phyloP scores from a whole-genome alignment of 2,113 vertebrate species.

The Reinhardtius hippoglossoides region DNA sequence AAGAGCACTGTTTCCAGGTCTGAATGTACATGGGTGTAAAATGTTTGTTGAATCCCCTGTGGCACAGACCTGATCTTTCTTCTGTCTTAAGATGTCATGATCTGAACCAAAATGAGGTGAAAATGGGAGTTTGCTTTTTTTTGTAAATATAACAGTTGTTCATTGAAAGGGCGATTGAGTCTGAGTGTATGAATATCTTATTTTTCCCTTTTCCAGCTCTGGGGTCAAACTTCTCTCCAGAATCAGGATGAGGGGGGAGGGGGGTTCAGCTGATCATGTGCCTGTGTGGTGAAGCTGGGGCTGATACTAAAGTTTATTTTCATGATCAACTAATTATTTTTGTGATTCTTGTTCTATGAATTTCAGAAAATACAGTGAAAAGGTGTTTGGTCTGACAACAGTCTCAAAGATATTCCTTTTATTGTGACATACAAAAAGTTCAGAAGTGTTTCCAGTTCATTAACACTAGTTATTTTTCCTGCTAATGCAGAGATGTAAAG shows the following conservation, averaged over 20 bases:
- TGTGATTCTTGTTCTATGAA: too few species aligned
- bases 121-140: conserved; percentile 37
- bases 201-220: not conserved
- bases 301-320: not conserved
- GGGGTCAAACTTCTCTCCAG: not conserved
- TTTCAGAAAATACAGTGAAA: too few species aligned
- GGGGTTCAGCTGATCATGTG: not conserved
- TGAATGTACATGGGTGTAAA: conserved; percentile 38
- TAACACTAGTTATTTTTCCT: too few species aligned
- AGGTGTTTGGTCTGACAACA: too few species aligned
- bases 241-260: not conserved
- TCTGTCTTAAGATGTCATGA: conserved; percentile 15
- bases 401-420: too few species aligned
- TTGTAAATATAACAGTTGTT: conserved; percentile 75
- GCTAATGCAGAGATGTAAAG: too few species aligned
- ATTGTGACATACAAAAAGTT: too few species aligned
- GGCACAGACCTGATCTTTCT: conserved; percentile 42
- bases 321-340: too few species aligned
- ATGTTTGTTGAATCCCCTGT: conserved; percentile 43
- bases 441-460: too few species aligned
- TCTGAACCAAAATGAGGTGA: conserved; percentile 37
- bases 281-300: not conserved
- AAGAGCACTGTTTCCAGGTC: conserved; percentile 52
- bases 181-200: conserved; percentile 29
- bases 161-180: conserved; percentile 55